These are phyloP conservation scores for Camptogramma bilineatum DNA, from an alignment of 2,888 invertebrate species.

Conservation along the genomic window DNA sequence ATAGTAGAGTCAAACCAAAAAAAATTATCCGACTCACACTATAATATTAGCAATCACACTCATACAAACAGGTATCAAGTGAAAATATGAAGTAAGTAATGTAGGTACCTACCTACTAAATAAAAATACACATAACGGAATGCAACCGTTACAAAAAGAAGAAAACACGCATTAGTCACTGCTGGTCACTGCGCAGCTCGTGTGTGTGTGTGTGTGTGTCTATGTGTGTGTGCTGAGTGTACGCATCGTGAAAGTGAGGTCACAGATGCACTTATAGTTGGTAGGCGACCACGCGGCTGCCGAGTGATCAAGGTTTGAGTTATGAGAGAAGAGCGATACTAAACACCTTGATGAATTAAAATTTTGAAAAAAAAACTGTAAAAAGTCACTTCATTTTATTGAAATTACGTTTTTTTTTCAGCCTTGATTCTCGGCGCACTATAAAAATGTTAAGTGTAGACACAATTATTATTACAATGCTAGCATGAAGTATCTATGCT, in stretches of 20 bases:
- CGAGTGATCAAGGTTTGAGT: constrained; percentile 51
- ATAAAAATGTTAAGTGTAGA: no score
- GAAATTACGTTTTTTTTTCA: no score
- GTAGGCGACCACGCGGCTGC: constrained; percentile 48
- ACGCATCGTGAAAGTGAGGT: constrained; percentile 62
- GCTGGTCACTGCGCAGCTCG: constrained; percentile 15
- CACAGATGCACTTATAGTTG: constrained; percentile 9
- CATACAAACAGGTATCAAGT: no score
- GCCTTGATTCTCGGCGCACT: no score
- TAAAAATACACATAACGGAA: constrained; percentile 18
- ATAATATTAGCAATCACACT: no score
- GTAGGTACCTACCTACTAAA: no score
- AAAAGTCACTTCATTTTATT: no score
- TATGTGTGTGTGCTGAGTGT: constrained; percentile 44
- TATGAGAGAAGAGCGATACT: constrained; percentile 4
- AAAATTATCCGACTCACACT: no score
- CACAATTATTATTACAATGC: no score
- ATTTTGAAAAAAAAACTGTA: neutral
- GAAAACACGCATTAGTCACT: constrained; percentile 38
- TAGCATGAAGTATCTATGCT: no score
- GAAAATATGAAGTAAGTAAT: no score
- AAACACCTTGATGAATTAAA: no score
- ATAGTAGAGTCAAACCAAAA: constrained; percentile 2
- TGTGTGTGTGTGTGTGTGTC: constrained; percentile 31
- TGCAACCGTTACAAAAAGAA: constrained; percentile 45